A percentile compares a stretch with the other conserved stretches of the same genome.
These are phyloP conservation scores for Acanthurus tractus DNA, from an alignment of 2,797 vertebrate genomes.

Conservation along the genomic window DNA sequence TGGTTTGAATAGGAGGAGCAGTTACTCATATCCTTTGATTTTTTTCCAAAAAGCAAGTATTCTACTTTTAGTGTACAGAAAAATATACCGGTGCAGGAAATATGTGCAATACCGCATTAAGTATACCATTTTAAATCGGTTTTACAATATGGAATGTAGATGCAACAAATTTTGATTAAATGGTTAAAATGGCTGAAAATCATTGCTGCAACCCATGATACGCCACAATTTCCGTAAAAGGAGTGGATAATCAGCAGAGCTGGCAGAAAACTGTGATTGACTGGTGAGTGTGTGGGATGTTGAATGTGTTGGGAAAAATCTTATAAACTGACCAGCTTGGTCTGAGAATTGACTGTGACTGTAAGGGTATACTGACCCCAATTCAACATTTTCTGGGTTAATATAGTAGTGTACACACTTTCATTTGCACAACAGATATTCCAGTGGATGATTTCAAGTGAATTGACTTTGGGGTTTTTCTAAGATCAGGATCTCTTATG, in stretches of 20 bases:
- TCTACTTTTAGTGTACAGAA: background rate
- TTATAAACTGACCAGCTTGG: slow-evolving; percentile 34
- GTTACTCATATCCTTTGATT: background rate
- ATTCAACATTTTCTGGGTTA: slow-evolving; percentile 16
- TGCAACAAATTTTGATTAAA: slow-evolving; percentile 32
- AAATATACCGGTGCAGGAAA: background rate
- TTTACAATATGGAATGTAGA: slow-evolving; percentile 16
- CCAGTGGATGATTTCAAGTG: background rate
- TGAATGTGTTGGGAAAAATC: slow-evolving; percentile 29
- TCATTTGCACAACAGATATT: slow-evolving; percentile 2
- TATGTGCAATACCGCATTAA: background rate
- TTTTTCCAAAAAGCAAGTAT: background rate
- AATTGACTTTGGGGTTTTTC: background rate
- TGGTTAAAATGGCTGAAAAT: slow-evolving; percentile 34
- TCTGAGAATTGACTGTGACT: slow-evolving; percentile 19
- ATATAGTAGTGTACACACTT: background rate
- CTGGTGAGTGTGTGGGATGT: slow-evolving; percentile 22
- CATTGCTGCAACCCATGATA: slow-evolving; percentile 22
- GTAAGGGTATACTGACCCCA: slow-evolving; percentile 5
- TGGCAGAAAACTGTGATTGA: slow-evolving; percentile 24
- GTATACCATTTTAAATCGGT: background rate
- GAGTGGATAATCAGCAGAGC: slow-evolving; percentile 31
- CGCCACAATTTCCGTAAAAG: slow-evolving; percentile 41
- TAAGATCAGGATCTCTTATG: background rate
- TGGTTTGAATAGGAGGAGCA: background rate